Percentiles rank a stretch among this genome's conserved stretches.
Conservation (phyloP, 2,888 invertebrate genomes). For the Xylota segnis region DNA sequence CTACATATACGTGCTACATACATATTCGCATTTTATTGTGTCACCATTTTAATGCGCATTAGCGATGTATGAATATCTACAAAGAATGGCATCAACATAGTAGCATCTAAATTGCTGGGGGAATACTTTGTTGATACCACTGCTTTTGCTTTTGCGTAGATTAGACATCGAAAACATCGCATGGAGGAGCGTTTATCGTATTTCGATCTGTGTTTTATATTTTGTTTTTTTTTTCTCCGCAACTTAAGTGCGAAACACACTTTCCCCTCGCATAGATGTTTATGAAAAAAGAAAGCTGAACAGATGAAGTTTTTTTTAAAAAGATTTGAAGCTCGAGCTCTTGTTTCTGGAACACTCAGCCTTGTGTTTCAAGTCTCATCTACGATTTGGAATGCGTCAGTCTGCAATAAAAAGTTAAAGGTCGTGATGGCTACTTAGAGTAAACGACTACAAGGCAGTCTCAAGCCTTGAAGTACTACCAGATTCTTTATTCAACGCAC, state of each 20-base stretch:
- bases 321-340: no score
- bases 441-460: no score
- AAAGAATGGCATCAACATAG: background rate
- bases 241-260: conserved; percentile 17
- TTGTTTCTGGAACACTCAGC: no score
- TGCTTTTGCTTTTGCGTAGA: background rate
- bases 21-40: background rate
- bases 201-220: conserved; percentile 4
- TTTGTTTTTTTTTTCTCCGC: conserved; percentile 8
- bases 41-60: conserved; percentile 20
- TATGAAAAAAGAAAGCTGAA: conserved; percentile 12
- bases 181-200: background rate
- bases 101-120: conserved; percentile 10
- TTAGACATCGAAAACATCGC: background rate
- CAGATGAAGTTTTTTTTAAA: background rate
- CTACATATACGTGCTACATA: background rate
- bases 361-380: no score
- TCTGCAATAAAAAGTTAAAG: no score
- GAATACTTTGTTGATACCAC: background rate
- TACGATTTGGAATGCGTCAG: no score
- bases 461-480: no score
- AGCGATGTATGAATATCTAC: background rate
- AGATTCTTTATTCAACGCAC: no score
- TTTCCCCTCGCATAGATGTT: conserved; percentile 17
- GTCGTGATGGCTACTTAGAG: no score